Conservation (phyloP, 2,888 invertebrate genomes). For the Campaea margaritaria region DNA sequence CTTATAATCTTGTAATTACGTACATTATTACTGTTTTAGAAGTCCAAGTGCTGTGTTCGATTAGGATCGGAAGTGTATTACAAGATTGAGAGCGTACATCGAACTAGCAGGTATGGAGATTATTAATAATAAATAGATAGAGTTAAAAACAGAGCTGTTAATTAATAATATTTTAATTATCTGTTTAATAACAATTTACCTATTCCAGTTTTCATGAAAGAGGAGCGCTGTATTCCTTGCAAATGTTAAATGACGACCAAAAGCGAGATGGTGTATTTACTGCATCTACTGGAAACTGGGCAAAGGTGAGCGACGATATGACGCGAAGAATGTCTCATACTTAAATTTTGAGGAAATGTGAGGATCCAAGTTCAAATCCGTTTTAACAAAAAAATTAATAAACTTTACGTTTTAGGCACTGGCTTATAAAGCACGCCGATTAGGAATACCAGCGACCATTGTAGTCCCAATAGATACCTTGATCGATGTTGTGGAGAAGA, state of each 20-base stretch:
- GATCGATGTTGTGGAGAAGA: slow-evolving; percentile 92
- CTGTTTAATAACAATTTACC: neutral
- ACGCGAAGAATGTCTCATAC: neutral
- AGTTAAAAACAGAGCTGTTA: too few relatives aligned
- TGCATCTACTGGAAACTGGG: slow-evolving; percentile 96
- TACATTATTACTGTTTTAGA: slow-evolving; percentile 77
- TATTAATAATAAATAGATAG: neutral
- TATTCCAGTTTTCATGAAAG: slow-evolving; percentile 92
- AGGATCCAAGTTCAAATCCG: neutral
- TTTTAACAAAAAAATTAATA: too few relatives aligned
- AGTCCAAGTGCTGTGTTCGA: slow-evolving; percentile 87
- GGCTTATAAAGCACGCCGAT: slow-evolving; percentile 88
- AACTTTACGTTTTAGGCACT: slow-evolving; percentile 69
- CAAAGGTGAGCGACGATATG: slow-evolving; percentile 74
- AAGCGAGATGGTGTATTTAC: slow-evolving; percentile 91
- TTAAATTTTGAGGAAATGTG: too few relatives aligned
- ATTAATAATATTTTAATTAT: too few relatives aligned
- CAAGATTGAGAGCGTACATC: slow-evolving; percentile 95
- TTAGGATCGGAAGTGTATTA: slow-evolving; percentile 92
- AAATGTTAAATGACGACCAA: slow-evolving; percentile 88
- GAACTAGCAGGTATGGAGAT: slow-evolving; percentile 90
- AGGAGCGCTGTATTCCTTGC: slow-evolving; percentile 92
- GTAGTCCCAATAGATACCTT: slow-evolving; percentile 94
- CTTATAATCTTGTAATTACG: too few relatives aligned
- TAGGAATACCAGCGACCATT: slow-evolving; percentile 89